Percentiles rank a stretch among this genome's conserved stretches.
These are phyloP conservation scores for Geopemphigus sp. DNA, from an alignment of 1,140 invertebrate species.

Conservation along the genomic window DNA sequence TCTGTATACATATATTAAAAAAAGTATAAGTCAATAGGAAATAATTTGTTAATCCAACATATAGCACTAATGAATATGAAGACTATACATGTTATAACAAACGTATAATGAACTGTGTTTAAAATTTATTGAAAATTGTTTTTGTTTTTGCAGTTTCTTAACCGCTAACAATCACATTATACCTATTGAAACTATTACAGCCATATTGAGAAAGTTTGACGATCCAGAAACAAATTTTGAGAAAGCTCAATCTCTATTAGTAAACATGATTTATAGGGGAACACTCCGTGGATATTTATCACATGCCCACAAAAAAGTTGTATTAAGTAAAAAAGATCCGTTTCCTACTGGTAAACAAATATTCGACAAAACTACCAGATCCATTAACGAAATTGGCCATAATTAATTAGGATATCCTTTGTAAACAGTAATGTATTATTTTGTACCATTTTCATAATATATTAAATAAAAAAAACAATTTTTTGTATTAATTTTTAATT, in stretches of 20 bases:
- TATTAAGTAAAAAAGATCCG: conserved; percentile 95
- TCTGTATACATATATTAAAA: too few relatives aligned
- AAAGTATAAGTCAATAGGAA: too few relatives aligned
- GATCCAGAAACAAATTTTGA: conserved; percentile 85
- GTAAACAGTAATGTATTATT: too few relatives aligned
- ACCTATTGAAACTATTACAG: conserved; percentile 77
- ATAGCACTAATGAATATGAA: too few relatives aligned
- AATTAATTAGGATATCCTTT: background rate
- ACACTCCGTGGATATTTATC: conserved; percentile 97
- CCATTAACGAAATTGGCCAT: conserved; percentile 40
- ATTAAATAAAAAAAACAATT: too few relatives aligned
- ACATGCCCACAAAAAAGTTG: conserved; percentile 93
- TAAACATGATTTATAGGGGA: conserved; percentile 93
- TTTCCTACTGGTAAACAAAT: conserved; percentile 66
- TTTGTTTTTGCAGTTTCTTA: conserved; percentile 63
- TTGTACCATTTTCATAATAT: too few relatives aligned
- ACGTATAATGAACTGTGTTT: too few relatives aligned
- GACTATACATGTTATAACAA: too few relatives aligned
- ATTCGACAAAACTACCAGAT: conserved; percentile 36
- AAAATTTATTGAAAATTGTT: too few relatives aligned
- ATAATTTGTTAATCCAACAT: too few relatives aligned
- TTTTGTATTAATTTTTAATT: too few relatives aligned
- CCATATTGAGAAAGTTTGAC: conserved; percentile 75
- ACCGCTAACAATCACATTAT: conserved; percentile 87
- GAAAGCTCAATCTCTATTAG: conserved; percentile 93